Conservation (phyloP, 2,113 vertebrate species). For the Hemicordylus capensis region DNA sequence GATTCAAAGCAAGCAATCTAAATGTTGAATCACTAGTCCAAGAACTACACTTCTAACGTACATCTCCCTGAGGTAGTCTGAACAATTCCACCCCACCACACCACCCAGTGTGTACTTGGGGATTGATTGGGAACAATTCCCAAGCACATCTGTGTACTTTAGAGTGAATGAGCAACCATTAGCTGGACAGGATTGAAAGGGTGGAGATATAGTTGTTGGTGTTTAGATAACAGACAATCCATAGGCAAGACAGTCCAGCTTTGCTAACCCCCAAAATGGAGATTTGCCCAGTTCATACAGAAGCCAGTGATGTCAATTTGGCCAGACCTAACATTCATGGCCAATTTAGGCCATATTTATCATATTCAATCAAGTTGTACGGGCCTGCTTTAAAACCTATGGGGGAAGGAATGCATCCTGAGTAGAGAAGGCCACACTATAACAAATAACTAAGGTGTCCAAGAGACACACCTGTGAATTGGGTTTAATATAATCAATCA, state of each 20-base stretch:
- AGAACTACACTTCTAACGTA: neutral
- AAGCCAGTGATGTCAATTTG: neutral
- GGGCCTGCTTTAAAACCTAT: neutral
- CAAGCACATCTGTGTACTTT: neutral
- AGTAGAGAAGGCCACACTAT: neutral
- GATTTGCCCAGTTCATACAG: neutral
- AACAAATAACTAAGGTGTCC: neutral
- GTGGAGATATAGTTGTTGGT: neutral
- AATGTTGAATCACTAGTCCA: neutral
- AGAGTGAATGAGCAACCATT: neutral
- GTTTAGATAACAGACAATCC: neutral
- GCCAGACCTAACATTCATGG: neutral
- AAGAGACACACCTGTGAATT: neutral
- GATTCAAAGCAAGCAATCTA: neutral
- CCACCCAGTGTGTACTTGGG: too few relatives aligned
- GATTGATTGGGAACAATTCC: too few relatives aligned
- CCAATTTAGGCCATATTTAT: too few relatives aligned
- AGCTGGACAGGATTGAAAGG: neutral
- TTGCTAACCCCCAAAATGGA: neutral
- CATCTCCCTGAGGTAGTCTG: neutral
- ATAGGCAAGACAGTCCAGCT: neutral
- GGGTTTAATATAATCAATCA: too few relatives aligned
- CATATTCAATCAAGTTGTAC: neutral
- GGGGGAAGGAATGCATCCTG: too few relatives aligned
- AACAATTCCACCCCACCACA: too few relatives aligned